Conservation (phyloP, 2,113 vertebrate genomes). For the Melanocharis versteri region DNA sequence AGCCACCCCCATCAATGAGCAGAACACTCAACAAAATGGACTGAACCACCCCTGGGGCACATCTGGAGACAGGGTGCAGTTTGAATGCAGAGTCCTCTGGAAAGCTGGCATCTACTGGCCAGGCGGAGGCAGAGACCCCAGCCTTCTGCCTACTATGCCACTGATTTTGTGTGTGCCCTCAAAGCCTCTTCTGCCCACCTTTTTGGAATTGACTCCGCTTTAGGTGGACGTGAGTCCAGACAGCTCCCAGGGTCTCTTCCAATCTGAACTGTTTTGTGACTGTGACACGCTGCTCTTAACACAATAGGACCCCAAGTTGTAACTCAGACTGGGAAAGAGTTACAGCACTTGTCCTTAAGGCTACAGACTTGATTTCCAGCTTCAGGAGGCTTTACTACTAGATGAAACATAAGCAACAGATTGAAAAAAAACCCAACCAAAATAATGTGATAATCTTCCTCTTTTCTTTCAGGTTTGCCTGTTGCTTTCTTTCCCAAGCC, state of each 20-base stretch:
- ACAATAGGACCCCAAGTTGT: neutral
- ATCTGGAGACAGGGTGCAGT: neutral
- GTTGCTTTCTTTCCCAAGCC: neutral
- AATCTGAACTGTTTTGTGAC: neutral
- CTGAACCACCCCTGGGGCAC: neutral
- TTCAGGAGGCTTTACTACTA: neutral
- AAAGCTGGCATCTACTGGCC: neutral
- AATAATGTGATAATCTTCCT: neutral
- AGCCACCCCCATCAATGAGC: neutral
- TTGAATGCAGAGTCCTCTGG: neutral
- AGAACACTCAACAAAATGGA: neutral
- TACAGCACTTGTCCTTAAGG: neutral
- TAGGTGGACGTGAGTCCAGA: neutral
- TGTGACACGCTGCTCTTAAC: neutral
- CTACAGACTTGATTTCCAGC: neutral
- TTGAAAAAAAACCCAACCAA: neutral
- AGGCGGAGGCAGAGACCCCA: neutral
- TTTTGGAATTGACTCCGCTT: neutral
- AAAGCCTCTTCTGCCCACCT: neutral
- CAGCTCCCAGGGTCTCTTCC: neutral
- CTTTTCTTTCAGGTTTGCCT: neutral
- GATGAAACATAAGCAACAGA: neutral
- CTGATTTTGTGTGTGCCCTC: neutral
- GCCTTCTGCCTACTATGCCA: neutral
- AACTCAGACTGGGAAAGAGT: neutral